A percentile compares a stretch with the other conserved stretches of the same genome.
These are phyloP conservation scores for Theonella swinhoei DNA, from an alignment of 37 sponge, comb jelly and placozoan genomes.

Conservation along the genomic window DNA sequence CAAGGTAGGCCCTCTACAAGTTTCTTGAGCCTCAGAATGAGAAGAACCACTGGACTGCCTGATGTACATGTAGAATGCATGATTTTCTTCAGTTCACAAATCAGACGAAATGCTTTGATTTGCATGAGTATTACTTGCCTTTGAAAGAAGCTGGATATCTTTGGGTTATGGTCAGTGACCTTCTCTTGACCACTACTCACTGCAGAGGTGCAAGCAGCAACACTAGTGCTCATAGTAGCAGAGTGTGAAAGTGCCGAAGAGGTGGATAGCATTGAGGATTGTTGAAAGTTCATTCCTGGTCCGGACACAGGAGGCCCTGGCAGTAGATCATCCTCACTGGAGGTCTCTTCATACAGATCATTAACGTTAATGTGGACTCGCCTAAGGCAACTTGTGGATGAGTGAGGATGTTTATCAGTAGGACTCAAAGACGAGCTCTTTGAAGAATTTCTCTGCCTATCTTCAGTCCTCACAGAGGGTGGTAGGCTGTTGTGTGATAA, in stretches of 20 bases:
- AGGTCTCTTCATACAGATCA: background rate
- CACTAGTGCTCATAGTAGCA: background rate
- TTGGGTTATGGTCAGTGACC: background rate
- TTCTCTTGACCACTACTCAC: background rate
- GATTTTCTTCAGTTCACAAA: too few relatives aligned
- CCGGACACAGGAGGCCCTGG: background rate
- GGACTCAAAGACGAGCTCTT: background rate
- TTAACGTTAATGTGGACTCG: background rate
- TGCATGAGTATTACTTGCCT: too few relatives aligned
- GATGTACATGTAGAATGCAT: too few relatives aligned
- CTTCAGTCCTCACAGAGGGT: background rate
- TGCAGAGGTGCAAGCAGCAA: background rate
- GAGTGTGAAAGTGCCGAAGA: background rate
- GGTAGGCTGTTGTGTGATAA: too few relatives aligned
- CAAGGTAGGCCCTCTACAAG: too few relatives aligned
- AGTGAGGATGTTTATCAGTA: background rate
- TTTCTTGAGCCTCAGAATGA: too few relatives aligned
- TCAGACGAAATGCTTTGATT: too few relatives aligned
- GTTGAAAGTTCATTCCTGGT: background rate
- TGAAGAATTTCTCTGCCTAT: background rate
- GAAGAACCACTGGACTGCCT: too few relatives aligned
- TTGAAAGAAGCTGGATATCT: slow-evolving; percentile 26
- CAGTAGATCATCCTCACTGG: background rate
- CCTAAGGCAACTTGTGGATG: background rate
- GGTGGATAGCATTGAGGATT: background rate